These are phyloP conservation scores for Synanthedon andrenaeformis DNA, from an alignment of 2,888 invertebrate genomes.

Conservation along the genomic window DNA sequence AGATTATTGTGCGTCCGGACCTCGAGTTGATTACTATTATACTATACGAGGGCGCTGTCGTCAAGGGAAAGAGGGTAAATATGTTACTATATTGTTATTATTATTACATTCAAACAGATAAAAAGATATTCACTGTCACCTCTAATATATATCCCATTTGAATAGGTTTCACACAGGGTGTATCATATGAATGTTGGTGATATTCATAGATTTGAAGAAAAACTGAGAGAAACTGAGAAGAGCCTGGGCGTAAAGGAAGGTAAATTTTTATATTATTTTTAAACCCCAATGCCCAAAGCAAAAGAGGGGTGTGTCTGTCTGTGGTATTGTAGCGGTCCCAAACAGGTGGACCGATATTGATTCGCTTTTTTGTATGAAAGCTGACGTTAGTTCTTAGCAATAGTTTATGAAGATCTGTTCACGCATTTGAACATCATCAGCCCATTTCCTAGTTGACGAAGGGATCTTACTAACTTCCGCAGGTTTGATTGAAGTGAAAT, in stretches of 20 bases:
- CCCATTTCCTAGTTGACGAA: no score
- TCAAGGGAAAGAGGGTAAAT: conserved; percentile 81
- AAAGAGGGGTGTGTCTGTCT: no score
- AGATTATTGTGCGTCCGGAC: conserved; percentile 86
- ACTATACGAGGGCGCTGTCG: conserved; percentile 85
- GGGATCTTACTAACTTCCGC: no score
- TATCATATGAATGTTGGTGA: conserved; percentile 90
- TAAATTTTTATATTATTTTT: conserved; percentile 10
- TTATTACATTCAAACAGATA: conserved; percentile 1
- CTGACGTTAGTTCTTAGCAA: no score
- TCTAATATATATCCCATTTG: no score
- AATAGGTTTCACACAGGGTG: conserved; percentile 63
- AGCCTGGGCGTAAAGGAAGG: conserved; percentile 84
- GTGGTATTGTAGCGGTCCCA: background rate
- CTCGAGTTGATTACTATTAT: conserved; percentile 87
- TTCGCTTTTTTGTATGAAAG: no score
- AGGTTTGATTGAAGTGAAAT: no score
- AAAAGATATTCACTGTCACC: background rate
- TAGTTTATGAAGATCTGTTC: no score
- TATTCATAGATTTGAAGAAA: conserved; percentile 88
- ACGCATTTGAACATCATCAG: no score
- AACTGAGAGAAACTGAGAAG: conserved; percentile 86
- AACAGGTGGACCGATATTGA: no score
- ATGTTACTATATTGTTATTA: background rate
- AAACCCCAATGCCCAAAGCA: no score